phyloP scores from a whole-genome alignment of 2,888 invertebrate genomes.

The Strigamia crassipes region DNA sequence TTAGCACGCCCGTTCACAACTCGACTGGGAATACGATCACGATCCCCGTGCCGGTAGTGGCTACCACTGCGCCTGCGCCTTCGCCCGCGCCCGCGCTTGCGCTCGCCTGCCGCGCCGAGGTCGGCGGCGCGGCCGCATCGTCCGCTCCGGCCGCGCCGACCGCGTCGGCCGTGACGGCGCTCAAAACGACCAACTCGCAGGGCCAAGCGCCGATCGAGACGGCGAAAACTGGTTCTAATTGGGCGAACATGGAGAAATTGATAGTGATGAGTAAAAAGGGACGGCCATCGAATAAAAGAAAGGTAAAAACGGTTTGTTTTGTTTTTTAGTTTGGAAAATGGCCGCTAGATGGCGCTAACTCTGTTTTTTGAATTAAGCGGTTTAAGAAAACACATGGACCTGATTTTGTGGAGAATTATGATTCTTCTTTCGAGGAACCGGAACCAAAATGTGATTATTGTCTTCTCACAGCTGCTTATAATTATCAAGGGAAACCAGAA shows the following conservation, averaged over 20 bases:
- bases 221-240: not conserved
- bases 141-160: not conserved
- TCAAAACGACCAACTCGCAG: not conserved
- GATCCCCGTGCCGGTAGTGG: slow-evolving; percentile 29
- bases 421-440: slow-evolving; percentile 48
- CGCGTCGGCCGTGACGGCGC: not conserved
- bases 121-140: not conserved
- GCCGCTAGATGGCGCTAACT: not conserved
- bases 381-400: slow-evolving; percentile 55
- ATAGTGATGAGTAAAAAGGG: slow-evolving; percentile 50
- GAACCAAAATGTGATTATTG: slow-evolving; percentile 57
- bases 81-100: not conserved
- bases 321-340: too few relatives aligned
- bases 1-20: too few relatives aligned
- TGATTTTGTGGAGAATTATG: slow-evolving; percentile 53
- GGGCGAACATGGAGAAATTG: too few relatives aligned
- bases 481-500: slow-evolving; percentile 52
- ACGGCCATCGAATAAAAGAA: slow-evolving; percentile 55
- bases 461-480: slow-evolving; percentile 54
- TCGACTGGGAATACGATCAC: not conserved
- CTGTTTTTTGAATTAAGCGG: slow-evolving; percentile 22
- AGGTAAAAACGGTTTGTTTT: slow-evolving; percentile 52
- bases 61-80: too few relatives aligned
- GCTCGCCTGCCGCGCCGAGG: not conserved
- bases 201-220: not conserved